Evolutionary conservation across 2,797 vertebrate genomes (phyloP).

Genomic region (Anguilla marmorata): DNA sequence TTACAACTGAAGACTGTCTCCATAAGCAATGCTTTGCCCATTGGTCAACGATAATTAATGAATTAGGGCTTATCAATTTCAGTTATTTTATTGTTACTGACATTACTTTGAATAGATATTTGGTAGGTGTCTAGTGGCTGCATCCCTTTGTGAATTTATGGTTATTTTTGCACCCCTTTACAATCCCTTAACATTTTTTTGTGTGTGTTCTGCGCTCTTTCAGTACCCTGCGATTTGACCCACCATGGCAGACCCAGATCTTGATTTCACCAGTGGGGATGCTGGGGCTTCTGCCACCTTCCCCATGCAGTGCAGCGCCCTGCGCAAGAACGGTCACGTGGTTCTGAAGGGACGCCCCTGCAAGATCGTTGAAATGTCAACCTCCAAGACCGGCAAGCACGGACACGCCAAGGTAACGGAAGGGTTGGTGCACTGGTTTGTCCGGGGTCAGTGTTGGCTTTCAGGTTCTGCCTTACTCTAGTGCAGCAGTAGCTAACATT

Average conservation of each 20-base stretch:
- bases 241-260: constrained; percentile 87
- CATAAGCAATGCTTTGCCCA: neutral
- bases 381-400: constrained; percentile 97
- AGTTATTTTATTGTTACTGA: no score
- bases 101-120: no score
- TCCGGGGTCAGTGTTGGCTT: neutral
- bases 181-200: neutral
- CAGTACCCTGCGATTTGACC: constrained; percentile 68
- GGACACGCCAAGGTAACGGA: constrained; percentile 91
- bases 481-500: neutral
- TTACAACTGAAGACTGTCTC: no score
- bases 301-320: constrained; percentile 90
- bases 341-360: constrained; percentile 89
- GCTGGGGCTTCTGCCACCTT: constrained; percentile 86
- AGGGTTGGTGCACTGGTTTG: neutral
- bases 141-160: no score
- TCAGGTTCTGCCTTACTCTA: no score
- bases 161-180: neutral
- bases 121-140: no score
- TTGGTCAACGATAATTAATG: neutral
- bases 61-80: no score
- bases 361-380: constrained; percentile 96
- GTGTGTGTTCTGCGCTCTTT: neutral
- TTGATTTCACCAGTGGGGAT: constrained; percentile 90
- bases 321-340: constrained; percentile 92